phyloP scores from a whole-genome alignment of 2,888 invertebrate genomes.

The Adelphocoris suturalis region DNA sequence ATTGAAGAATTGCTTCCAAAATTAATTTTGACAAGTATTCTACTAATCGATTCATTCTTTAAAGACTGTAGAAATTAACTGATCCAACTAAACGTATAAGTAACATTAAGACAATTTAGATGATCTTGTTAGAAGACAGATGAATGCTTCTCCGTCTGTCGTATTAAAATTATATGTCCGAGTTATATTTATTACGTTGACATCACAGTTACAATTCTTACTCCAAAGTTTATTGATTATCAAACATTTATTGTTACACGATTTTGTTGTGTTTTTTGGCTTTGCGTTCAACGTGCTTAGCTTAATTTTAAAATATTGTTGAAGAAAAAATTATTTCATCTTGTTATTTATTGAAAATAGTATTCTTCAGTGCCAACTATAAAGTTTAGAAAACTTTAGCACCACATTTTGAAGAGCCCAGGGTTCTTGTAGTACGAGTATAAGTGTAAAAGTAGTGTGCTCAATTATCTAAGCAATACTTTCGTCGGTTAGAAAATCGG shows the following conservation, averaged over 20 bases:
- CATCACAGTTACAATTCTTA: not conserved
- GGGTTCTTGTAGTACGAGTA: not conserved
- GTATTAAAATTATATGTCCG: not conserved
- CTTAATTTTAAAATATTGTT: not conserved
- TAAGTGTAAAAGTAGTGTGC: not conserved
- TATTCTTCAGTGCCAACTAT: conserved; percentile 39
- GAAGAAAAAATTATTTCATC: conserved; percentile 3
- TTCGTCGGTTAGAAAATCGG: not conserved
- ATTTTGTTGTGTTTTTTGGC: not conserved
- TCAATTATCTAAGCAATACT: conserved; percentile 5
- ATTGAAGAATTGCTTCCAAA: not conserved
- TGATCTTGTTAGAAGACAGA: not conserved
- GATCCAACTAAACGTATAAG: not conserved
- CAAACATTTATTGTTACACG: not conserved
- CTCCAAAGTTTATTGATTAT: not conserved
- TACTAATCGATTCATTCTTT: not conserved
- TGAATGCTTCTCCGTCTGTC: not conserved
- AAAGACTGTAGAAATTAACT: conserved; percentile 25
- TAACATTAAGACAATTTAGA: not conserved
- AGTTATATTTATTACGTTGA: not conserved
- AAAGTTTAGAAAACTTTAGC: not conserved
- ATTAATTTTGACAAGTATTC: not conserved
- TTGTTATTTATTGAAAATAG: not conserved
- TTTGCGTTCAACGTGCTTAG: conserved; percentile 6
- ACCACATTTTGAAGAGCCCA: not conserved